Base-by-base conservation (phyloP, 2,797 vertebrate species). In the Lacerta bilineata region DNA sequence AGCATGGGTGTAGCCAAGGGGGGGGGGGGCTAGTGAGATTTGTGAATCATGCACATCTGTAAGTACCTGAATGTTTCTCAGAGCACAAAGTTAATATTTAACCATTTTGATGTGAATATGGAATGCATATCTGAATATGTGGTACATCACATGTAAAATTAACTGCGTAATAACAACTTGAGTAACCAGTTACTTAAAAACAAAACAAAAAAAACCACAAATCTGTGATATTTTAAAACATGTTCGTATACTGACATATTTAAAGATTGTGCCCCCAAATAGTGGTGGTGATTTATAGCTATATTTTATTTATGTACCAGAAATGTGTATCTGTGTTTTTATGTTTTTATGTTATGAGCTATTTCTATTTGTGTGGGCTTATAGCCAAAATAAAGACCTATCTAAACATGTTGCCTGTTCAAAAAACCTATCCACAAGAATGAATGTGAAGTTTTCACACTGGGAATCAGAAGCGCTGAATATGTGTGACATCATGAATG, bases 401-500 rank as follows among this genome's bases (percentile, higher is more conserved):
- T 33, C 33, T 33, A 33, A 33, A 33, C 5, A 25, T 29, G 50
- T 4, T 76, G 29, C n/a, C 55, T 76, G 27, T 80, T 80, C n/a
- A 61, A 11, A 82, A 29, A 66, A 43, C 13, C 27, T 41, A 2
- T 29, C 25, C 8, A 85, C 17, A 66, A 64, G 29, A 20, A 8
- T 10, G n/a, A 64, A 36, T 41, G 11, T 46, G 29, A 17, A 33
- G 9, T 39, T 33, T 46, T 23, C 39, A 15, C 27, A 72, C 10
- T 59, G 18, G 78, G 25, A 59, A 41, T 8, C 41, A 20, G 11
- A 43, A 64, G 66, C 64, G n/a, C 39, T 43, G 25, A 85, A 66
- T 85, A 85, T 76, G 77, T 85, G 33, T 76, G 25, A n/a, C 33
- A 64, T 43, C 27, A 75, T 36, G 61, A 64, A 81, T 39, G 18